Base-by-base conservation (phyloP, 2,888 invertebrate species). In the Globia sparganii region DNA sequence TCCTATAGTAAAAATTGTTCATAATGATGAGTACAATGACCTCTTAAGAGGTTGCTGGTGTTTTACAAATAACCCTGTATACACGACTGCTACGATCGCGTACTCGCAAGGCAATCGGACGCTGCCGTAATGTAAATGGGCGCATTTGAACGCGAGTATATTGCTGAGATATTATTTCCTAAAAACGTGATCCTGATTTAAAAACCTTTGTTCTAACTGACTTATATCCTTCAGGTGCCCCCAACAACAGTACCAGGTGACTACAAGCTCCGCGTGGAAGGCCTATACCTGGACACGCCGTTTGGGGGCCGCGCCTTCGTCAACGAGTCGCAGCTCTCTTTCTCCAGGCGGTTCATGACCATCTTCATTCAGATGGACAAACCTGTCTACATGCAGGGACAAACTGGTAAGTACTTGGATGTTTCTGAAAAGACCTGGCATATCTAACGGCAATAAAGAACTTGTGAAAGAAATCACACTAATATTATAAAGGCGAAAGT, bases 331-430 rank as follows among this genome's bases (percentile, higher is more conserved):
- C 96, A 97, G 78, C 97, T 99, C 25, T 97, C 97, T 2, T 99
- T 99, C 95, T 99, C 98, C 0, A 98, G 98, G 88, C 97, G 99
- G 59, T 99, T 99, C 69, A 98, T 99, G 98, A 99, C 99, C 0
- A 98, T 99, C 83, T 99, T 99, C 93, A 98, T 99, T 86, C 99
- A 99, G 94, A 98, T 99, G 90, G 99, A 99, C 93, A 99, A 99
- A 92, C 99, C 99, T 0, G 97, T 99, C 9, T 99, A 99, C 91
- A 99, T 98, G 97, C 99, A 99, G 94, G 98, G 98, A 9, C 98
- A 99, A 94, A 98, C 97, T 77, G 97, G 98, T 98, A 92, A 93
- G 71, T 49, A 13, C 0, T 76, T 4, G 1, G 2, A 46, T 31
- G 4, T 31, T 31, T 53, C 18, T 49, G 3, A 28, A 46, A 25